Evolutionary conservation across 2,888 invertebrate species (phyloP), one percentile per base, ranked within the genome.

Genomic region (Philereme transversata): DNA sequence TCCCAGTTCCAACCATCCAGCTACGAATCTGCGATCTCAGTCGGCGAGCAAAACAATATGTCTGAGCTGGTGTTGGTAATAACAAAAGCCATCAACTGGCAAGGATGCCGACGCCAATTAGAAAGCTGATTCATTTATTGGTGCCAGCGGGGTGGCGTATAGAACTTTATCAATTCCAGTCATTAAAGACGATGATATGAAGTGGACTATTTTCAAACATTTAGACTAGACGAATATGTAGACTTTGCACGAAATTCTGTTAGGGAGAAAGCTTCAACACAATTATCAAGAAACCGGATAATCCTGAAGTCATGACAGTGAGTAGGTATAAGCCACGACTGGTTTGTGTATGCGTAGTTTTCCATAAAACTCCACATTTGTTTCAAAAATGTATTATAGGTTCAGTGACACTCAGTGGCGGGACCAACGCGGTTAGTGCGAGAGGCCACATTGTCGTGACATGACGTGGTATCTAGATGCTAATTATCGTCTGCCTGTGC

Each of bases 401-500:
- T 87, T 88, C 86, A 86, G 79, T 87, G 86, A 87, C 88, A 81
- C 76, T 70, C 69, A 50, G 52, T 49, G 60, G 64, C 64, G 64
- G 74, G 75, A 77, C 71, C 76, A 79, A 77, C 78, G 78, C 74
- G 73, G 73, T 60, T 71, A 62, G 65, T 64, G 62, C 69, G 70
- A 70, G 77, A 56, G 60, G 71, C 78, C 77, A 77, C 79, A 77
- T 71, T 72, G 83, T 87, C 86, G 86, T 87, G 90, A 84, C 84
- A 72, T 81, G 84, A 84, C 85, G 81, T 74, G 74, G 74, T 82
- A 84, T 85, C 83, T 81, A 80, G 82, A 87, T 86, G 88, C 82
- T 89, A 89, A 89, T 89, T 88, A 87, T 76, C 66, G 81, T 84
- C 82, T 82, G 80, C 77, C 76, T 72, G 74, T 68, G 77, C 78